Base-by-base conservation (phyloP, 2,113 vertebrate genomes). In the Muntiacus reevesi region DNA sequence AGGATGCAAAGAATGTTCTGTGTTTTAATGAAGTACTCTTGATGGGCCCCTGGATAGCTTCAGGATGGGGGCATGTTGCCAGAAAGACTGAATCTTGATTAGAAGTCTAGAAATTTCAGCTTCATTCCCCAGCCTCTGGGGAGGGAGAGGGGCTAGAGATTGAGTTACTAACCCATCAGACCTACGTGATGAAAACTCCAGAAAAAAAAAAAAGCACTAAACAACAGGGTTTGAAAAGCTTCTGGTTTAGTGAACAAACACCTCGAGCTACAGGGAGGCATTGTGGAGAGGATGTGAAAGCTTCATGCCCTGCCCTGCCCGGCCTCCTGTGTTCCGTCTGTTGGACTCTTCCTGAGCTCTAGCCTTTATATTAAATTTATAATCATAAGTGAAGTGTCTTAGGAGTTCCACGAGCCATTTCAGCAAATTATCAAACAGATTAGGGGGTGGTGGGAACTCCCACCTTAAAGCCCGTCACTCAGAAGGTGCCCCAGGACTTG, bases 61-160 rank as follows among this genome's bases (percentile, higher is more conserved):
- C 30, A 67, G 76, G 47, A 71, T 25, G 14, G 40, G 5, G 7
- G 23, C 16, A 0, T 17, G 7, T 62, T 55, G 36, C 33, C 57
- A 83, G 67, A 89, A 92, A 83, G 78, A 82, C 25, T n/a, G 91
- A 95, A 93, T 64, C 27, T 59, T 93, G n/a, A 43, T 54, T 59
- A 52, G 84, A 96, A 74, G 45, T 17, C 76, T 78, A 28, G 36
- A 87, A 90, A 1, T 93, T 87, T 91, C 27, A 93, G 33, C 2
- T 28, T 7, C 1, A 45, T 12, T 16, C 16, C 7, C 17, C 21
- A 92, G 21, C 12, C 36, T 87, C 43, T 28, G 5, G 27, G 30
- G 36, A 91, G 6, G 4, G 2, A 12, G 5, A 60, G 33, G 10
- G 23, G 17, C 55, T 93, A 33, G 40, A 76, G 21, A 43, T 5